Percentiles rank a stretch among this genome's conserved stretches.
phyloP scores from a whole-genome alignment of 2,113 vertebrate genomes.

The Dinomys branickii region DNA sequence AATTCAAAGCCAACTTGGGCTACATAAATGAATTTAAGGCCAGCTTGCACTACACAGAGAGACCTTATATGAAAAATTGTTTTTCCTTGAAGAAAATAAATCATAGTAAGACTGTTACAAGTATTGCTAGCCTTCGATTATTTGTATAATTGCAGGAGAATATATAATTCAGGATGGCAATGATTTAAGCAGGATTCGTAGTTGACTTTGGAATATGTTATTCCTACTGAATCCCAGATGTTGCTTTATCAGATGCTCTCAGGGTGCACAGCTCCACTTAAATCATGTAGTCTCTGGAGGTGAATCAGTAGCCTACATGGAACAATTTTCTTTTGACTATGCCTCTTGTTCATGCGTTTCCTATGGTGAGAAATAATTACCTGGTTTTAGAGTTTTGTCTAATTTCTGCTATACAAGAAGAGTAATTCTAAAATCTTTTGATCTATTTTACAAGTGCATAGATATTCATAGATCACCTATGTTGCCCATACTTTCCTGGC shows the following conservation, averaged over 20 bases:
- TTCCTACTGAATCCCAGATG: not conserved
- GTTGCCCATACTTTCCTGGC: not conserved
- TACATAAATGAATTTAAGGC: not conserved
- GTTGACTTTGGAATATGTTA: not conserved
- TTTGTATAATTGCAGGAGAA: constrained; percentile 34
- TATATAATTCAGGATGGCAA: not conserved
- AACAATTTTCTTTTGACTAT: not conserved
- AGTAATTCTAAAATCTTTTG: not conserved
- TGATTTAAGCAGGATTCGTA: not conserved
- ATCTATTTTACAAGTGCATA: not conserved
- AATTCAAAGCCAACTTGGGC: not conserved
- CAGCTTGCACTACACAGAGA: not conserved
- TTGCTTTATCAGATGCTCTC: not conserved
- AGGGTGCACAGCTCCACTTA: not conserved
- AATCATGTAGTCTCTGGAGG: not conserved
- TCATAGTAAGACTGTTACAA: constrained; percentile 23
- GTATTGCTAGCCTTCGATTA: constrained; percentile 16
- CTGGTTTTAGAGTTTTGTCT: not conserved
- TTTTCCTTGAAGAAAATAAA: constrained; percentile 28
- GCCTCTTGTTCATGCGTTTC: not conserved
- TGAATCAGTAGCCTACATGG: not conserved
- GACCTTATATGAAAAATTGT: not conserved
- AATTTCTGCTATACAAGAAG: not conserved
- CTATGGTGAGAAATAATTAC: constrained; percentile 8
- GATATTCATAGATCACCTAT: not conserved